Percentiles rank a stretch among this genome's conserved stretches.
Conservation (phyloP, 2,888 invertebrate genomes). For the Mamestra brassicae region DNA sequence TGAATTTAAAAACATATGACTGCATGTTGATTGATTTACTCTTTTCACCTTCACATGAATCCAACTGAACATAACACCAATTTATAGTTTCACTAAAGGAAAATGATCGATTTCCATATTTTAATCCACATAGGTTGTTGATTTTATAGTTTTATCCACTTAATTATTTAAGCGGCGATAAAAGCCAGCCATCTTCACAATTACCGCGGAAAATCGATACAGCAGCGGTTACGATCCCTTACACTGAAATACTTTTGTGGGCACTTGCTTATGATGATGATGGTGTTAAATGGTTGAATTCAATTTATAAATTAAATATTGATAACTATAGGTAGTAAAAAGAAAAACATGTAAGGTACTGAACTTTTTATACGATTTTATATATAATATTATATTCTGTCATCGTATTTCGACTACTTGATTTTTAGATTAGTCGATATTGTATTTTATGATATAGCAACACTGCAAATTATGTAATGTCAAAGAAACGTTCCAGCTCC, state of each 20-base stretch:
- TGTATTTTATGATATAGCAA: conserved; percentile 18
- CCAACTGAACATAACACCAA: conserved; percentile 17
- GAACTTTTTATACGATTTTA: no score
- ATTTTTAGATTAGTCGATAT: conserved; percentile 35
- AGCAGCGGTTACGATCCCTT: conserved; percentile 66
- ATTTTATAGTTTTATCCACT: conserved; percentile 51
- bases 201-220: conserved; percentile 78
- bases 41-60: not conserved
- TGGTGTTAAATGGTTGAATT: no score
- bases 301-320: no score
- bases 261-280: not conserved
- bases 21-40: conserved; percentile 61
- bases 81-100: conserved; percentile 10
- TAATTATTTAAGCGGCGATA: conserved; percentile 50
- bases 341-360: no score
- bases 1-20: conserved; percentile 65
- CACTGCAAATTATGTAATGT: conserved; percentile 51
- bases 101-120: conserved; percentile 14
- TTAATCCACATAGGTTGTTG: conserved; percentile 20
- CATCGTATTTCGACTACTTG: not conserved
- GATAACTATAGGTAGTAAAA: no score
- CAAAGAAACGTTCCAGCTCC: conserved; percentile 46
- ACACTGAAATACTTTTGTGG: conserved; percentile 18
- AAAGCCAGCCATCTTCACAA: conserved; percentile 66
- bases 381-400: no score